Conservation (phyloP, 2,888 invertebrate species). For the Pseudococcus jackbeardsleyi region DNA sequence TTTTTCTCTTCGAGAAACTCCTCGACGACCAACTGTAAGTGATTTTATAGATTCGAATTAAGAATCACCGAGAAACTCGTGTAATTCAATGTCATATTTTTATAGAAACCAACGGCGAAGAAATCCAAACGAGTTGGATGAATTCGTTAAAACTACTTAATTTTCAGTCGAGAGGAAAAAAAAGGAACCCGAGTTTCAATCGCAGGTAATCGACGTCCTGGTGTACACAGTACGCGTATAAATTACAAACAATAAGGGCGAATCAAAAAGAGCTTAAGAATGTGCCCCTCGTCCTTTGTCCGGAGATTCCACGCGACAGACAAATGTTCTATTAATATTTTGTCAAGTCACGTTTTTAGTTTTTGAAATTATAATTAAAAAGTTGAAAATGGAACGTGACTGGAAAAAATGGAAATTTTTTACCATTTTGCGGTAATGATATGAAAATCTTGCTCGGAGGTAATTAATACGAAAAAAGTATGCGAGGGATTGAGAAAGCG, state of each 20-base stretch:
- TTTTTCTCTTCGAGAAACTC: neutral
- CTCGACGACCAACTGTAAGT: neutral
- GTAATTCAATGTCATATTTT: neutral
- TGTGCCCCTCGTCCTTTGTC: neutral
- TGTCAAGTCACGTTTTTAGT: conserved; percentile 19
- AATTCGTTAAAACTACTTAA: too few species aligned
- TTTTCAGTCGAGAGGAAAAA: neutral
- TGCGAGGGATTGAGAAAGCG: neutral
- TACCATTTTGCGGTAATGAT: conserved; percentile 4
- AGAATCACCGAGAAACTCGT: neutral
- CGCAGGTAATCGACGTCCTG: neutral
- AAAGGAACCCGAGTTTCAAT: neutral
- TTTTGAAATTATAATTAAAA: conserved; percentile 23
- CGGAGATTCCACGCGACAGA: neutral
- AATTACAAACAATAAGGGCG: neutral
- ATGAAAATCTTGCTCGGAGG: neutral
- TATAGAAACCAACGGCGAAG: neutral
- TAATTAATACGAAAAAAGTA: neutral
- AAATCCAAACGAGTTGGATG: neutral
- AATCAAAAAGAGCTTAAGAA: conserved; percentile 32
- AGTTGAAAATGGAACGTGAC: conserved; percentile 23
- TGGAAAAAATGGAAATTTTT: neutral
- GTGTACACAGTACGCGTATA: neutral
- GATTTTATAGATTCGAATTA: neutral
- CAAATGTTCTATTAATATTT: conserved; percentile 13